phyloP scores from a whole-genome alignment of 1,140 invertebrate species.

The Trichomalopsis sarcophagae region DNA sequence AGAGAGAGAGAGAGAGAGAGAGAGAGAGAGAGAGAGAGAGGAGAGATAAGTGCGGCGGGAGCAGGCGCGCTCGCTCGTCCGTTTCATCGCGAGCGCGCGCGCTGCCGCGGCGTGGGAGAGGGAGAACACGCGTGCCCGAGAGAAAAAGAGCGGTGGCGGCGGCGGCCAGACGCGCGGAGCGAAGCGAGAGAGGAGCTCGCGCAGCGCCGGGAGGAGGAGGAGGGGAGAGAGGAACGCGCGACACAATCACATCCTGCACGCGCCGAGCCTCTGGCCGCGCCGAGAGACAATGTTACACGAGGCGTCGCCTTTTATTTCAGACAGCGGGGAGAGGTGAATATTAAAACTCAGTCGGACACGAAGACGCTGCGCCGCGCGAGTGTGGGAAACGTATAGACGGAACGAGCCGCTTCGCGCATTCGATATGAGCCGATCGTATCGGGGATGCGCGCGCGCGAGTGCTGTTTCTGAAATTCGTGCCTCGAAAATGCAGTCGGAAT shows the following conservation, averaged over 20 bases:
- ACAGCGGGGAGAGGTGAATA: neutral
- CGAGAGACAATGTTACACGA: slow-evolving; percentile 69
- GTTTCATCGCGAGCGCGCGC: slow-evolving; percentile 60
- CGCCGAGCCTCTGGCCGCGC: slow-evolving; percentile 72
- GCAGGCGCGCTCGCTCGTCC: slow-evolving; percentile 59
- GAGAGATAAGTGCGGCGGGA: slow-evolving; percentile 62
- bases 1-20: neutral
- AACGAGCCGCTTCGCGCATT: neutral
- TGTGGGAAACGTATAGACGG: slow-evolving; percentile 1
- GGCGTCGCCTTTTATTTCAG: slow-evolving; percentile 32
- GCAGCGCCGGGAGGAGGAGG: slow-evolving; percentile 39
- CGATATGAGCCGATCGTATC: no score
- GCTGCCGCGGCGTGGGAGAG: slow-evolving; percentile 58
- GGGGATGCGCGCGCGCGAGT: no score
- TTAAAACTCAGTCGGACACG: neutral
- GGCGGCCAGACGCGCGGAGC: slow-evolving; percentile 56
- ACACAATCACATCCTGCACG: slow-evolving; percentile 75
- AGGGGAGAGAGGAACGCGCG: slow-evolving; percentile 64
- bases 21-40: neutral
- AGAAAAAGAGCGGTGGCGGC: slow-evolving; percentile 54
- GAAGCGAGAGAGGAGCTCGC: slow-evolving; percentile 64
- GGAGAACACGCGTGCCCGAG: slow-evolving; percentile 54
- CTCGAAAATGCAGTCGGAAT: no score
- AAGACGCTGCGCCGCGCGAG: neutral
- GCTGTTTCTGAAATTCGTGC: no score